Evolutionary conservation across 2,888 invertebrate genomes (phyloP).

Genomic region (Athetis lepigone): DNA sequence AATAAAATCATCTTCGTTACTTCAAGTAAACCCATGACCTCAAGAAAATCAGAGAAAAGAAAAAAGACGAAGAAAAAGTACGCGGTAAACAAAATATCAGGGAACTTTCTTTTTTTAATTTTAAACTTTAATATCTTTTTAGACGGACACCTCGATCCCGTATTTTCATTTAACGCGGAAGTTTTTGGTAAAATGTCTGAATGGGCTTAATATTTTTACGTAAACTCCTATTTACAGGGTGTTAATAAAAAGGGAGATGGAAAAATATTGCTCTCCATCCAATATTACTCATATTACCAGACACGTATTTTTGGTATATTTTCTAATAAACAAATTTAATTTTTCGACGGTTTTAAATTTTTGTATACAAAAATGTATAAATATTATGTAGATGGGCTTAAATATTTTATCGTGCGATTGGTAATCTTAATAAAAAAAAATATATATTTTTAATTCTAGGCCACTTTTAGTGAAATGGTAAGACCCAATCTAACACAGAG

Average conservation of each 20-base stretch:
- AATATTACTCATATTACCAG: conserved; percentile 33
- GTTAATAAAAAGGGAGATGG: conserved; percentile 59
- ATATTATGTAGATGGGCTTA: background rate
- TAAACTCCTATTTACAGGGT: conserved; percentile 57
- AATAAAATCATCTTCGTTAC: conserved; percentile 31
- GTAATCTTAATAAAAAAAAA: background rate
- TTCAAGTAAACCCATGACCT: conserved; percentile 22
- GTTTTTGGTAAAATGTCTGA: conserved; percentile 53
- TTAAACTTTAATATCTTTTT: conserved; percentile 59
- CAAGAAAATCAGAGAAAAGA: conserved; percentile 19
- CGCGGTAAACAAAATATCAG: conserved; percentile 47
- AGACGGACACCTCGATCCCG: conserved; percentile 33
- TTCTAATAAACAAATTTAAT: too few species aligned
- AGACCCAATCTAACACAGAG: too few species aligned
- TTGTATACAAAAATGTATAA: background rate
- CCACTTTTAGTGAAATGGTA: background rate
- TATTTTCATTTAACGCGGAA: conserved; percentile 59
- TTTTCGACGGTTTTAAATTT: too few species aligned
- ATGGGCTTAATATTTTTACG: conserved; percentile 65
- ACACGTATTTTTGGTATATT: conserved; percentile 1
- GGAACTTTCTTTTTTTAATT: conserved; percentile 60
- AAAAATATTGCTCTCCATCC: conserved; percentile 42
- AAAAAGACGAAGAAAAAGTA: conserved; percentile 38
- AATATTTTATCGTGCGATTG: background rate
- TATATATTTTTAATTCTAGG: too few species aligned